phyloP scores from a whole-genome alignment of 2,888 invertebrate genomes.

The Eupithecia inturbata region DNA sequence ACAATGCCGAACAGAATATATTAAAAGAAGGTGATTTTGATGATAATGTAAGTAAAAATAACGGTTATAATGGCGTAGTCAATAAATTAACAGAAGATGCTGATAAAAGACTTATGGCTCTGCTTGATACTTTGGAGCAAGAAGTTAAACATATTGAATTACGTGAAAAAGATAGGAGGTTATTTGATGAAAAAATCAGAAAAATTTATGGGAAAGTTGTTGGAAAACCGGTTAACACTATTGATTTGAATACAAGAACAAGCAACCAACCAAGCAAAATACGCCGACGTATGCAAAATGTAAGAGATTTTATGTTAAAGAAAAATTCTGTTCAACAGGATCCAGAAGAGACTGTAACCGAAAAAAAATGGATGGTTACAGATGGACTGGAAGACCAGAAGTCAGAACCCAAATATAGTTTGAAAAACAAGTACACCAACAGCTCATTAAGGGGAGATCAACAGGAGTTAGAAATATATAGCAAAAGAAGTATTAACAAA shows the following conservation, averaged over 20 bases:
- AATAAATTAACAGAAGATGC: constrained; percentile 49
- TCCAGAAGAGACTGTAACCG: constrained; percentile 14
- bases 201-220: constrained; percentile 65
- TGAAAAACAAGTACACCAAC: constrained; percentile 33
- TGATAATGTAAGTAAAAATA: constrained; percentile 37
- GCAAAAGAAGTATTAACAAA: background rate
- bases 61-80: constrained; percentile 27
- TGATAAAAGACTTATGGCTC: constrained; percentile 59
- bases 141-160: constrained; percentile 65
- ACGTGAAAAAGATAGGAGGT: constrained; percentile 57
- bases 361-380: constrained; percentile 12
- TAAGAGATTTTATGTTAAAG: constrained; percentile 12
- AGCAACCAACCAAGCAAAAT: constrained; percentile 14
- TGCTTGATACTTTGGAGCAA: constrained; percentile 65
- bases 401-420: constrained; percentile 20
- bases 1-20: constrained; percentile 50
- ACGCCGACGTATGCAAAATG: constrained; percentile 13
- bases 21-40: constrained; percentile 45
- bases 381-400: constrained; percentile 25
- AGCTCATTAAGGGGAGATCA: constrained; percentile 14
- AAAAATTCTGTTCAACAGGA: constrained; percentile 33
- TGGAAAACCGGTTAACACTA: constrained; percentile 44
- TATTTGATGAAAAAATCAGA: constrained; percentile 67
- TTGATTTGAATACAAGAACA: constrained; percentile 25
- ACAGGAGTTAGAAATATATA: background rate